Evolutionary conservation across 1,140 invertebrate genomes (phyloP).

Genomic region (Scylla paramamosain): DNA sequence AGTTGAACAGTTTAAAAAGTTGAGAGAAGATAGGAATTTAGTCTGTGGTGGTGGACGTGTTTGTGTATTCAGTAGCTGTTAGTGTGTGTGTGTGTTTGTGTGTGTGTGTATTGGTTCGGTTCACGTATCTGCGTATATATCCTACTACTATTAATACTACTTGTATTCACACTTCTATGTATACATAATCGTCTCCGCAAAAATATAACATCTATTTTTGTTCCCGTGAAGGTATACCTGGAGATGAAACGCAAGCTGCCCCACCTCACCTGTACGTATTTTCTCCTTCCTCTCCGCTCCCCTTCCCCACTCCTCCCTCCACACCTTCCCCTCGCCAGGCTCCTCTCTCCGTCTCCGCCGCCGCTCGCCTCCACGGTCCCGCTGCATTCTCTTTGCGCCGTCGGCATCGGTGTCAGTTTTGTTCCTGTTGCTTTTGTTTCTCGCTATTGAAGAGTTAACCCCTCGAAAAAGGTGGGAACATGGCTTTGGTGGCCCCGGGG

Average conservation of each 20-base stretch:
- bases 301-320: background rate
- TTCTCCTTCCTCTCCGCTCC: background rate
- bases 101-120: too few relatives aligned
- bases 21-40: too few relatives aligned
- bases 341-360: background rate
- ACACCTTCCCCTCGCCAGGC: background rate
- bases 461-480: slow-evolving; percentile 42
- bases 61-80: too few relatives aligned
- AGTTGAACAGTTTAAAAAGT: too few relatives aligned
- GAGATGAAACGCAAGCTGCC: background rate
- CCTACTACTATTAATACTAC: too few relatives aligned
- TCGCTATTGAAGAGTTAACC: slow-evolving; percentile 16
- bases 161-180: background rate
- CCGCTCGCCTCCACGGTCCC: background rate
- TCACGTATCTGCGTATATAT: too few relatives aligned
- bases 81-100: too few relatives aligned
- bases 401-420: slow-evolving; percentile 29
- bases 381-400: background rate
- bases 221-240: background rate
- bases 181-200: background rate
- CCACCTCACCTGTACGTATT: background rate
- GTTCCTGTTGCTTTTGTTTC: slow-evolving; percentile 36
- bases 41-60: too few relatives aligned
- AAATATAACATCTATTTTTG: background rate
- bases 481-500: slow-evolving; percentile 31